Evolutionary conservation across 2,113 vertebrate genomes (phyloP), one percentile per base, ranked within the genome.

Genomic region (Chlorodrepanis virens): DNA sequence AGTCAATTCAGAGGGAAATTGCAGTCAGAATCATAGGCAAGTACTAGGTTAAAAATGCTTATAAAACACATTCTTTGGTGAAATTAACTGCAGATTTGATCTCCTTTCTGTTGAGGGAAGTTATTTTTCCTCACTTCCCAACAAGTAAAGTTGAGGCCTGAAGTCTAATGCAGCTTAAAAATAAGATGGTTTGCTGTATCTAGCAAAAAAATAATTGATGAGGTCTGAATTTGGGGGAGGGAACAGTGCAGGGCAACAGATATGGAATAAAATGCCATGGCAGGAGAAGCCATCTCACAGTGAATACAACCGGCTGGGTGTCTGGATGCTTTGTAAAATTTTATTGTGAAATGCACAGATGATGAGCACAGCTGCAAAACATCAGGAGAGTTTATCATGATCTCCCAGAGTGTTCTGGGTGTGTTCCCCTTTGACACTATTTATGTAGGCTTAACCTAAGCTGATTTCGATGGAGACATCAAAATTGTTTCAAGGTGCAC

Each of bases 341-440:
- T 99, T 98, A 98, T 98, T 98, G 98, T 98, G 98, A 98, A 98
- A 98, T 95, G 97, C 96, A 97, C 97, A 98, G 98, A 98, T 97
- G 98, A 99, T 98, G 97, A 97, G 93, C 96, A 98, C 98, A 98
- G 98, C 99, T 99, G 98, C 96, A 98, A 97, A 95, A 92, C 95
- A 97, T 98, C 96, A 96, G 80, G 79, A 95, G 89, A 96, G 96
- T 97, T 98, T 97, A 97, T 97, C 97, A 89, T 83, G 94, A 91
- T 96, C 96, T 97, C 97, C 96, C 93, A 88, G 95, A 91, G 81
- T 22, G 88, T 96, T 96, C 96, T 93, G 97, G 97, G 95, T 88
- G 91, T 94, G 94, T 93, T 97, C 91, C 71, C 96, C 95, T 97
- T 95, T 90, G 95, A 97, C 97, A 96, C 94, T 88, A 83, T 94